Evolutionary conservation across 2,113 vertebrate species (phyloP), one percentile per base, ranked within the genome.

Genomic region (Barbus barbus): DNA sequence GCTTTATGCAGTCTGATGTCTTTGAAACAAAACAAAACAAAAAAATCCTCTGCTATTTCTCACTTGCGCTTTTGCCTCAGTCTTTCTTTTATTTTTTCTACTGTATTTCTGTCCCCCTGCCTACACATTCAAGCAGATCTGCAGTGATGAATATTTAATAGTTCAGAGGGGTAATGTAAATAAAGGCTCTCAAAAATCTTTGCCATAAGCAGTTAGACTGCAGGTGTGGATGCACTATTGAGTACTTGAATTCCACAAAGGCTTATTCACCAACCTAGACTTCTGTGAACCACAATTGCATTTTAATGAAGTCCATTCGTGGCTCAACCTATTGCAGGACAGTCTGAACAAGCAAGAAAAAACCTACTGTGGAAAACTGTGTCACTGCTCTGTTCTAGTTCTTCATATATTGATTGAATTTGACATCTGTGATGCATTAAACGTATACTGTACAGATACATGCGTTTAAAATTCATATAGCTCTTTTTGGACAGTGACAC

Each of bases 131-230:
- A 84, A 83, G 81, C 85, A 88, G 78, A 83, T 91, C 89, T 90
- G 88, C 88, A 89, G 87, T 87, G 85, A 90, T 94, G 89, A 91
- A 93, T 92, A 90, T 92, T 92, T 91, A 86, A 93, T 90, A 79
- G 65, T 85, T 22, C 65, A 63, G 22, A 53, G 33, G 63, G 63
- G 65, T 69, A 81, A 82, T 73, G 58, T 81, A 82, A 88, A 84
- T 71, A 88, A 84, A 84, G 33, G 12, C 31, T 16, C 26, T 60
- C 31, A 13, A 26, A 53, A 48, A 65, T 78, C 61, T 84, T 16
- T 72, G 38, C 41, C 56, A 16, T 84, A 36, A 69, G 84, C 28
- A 61, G 72, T 38, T 85, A 46, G 31, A 78, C 63, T 86, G 84
- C 48, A 75, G 65, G 28, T 84, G 85, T 63, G 56, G 36, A 67